These are phyloP conservation scores for Pseudomyrmex concolor DNA, from an alignment of 1,140 invertebrate genomes.

Conservation along the genomic window DNA sequence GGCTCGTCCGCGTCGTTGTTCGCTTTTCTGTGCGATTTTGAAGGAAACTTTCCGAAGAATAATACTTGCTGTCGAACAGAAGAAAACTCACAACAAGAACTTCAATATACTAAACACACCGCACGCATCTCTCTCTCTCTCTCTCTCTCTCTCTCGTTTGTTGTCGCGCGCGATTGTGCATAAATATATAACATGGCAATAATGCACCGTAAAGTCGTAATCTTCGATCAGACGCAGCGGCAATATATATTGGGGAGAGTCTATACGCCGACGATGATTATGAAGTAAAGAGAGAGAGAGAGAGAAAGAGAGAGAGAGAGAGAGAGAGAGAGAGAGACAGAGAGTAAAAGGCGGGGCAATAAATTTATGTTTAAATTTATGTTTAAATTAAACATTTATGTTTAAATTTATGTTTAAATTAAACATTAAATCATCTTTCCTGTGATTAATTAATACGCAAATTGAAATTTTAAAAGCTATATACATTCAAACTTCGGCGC, in stretches of 20 bases:
- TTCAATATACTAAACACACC: slow-evolving; percentile 48
- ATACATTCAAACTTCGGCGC: background rate
- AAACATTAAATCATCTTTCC: background rate
- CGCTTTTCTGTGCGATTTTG: background rate
- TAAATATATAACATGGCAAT: slow-evolving; percentile 47
- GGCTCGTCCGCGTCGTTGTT: background rate
- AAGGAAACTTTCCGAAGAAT: slow-evolving; percentile 20
- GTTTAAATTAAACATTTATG: no score
- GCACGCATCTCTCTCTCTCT: background rate
- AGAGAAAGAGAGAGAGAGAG: no score
- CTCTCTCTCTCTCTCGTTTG: background rate
- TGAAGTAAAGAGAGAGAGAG: background rate
- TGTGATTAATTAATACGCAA: background rate
- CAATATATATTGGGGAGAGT: slow-evolving; percentile 26
- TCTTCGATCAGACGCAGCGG: slow-evolving; percentile 23
- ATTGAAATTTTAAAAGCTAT: background rate
- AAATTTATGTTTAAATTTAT: slow-evolving; percentile 8
- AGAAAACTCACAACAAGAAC: slow-evolving; percentile 15
- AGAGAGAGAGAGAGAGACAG: no score
- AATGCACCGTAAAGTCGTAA: slow-evolving; percentile 40
- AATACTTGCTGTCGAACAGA: slow-evolving; percentile 30
- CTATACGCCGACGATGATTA: slow-evolving; percentile 1
- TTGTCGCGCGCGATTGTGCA: background rate
- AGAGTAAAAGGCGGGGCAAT: background rate
- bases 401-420: slow-evolving; percentile 4